phyloP scores from a whole-genome alignment of 64 coral and sea anemone species.

The Anthopleura sola region DNA sequence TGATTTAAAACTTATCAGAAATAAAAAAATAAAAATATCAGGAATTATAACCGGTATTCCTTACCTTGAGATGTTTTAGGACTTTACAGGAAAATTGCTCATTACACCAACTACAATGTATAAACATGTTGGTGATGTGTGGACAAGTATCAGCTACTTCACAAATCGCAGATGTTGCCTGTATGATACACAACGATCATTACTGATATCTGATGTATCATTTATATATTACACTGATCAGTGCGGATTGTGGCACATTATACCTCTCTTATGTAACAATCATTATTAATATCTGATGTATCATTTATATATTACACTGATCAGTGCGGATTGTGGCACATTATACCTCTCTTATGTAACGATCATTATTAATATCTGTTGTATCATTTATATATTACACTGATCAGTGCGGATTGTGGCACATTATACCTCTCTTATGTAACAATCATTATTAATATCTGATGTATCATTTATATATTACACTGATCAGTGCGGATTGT shows the following conservation, averaged over 20 bases:
- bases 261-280: conserved; percentile 63
- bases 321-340: background rate
- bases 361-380: background rate
- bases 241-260: background rate
- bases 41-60: too few species aligned
- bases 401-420: background rate
- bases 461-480: too few species aligned
- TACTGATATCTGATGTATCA: too few species aligned
- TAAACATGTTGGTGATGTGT: conserved; percentile 79
- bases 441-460: background rate
- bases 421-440: conserved; percentile 59
- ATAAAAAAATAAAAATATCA: too few species aligned
- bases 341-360: conserved; percentile 61
- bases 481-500: too few species aligned
- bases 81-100: conserved; percentile 82
- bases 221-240: too few species aligned
- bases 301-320: too few species aligned
- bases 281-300: too few species aligned
- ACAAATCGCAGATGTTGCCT: conserved; percentile 81
- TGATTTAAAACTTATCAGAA: too few species aligned
- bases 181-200: background rate
- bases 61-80: conserved; percentile 69
- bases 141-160: conserved; percentile 72
- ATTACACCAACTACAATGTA: conserved; percentile 91
- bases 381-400: too few species aligned